These are phyloP conservation scores for Sympetrum striolatum DNA, from an alignment of 2,888 invertebrate species.

Conservation along the genomic window DNA sequence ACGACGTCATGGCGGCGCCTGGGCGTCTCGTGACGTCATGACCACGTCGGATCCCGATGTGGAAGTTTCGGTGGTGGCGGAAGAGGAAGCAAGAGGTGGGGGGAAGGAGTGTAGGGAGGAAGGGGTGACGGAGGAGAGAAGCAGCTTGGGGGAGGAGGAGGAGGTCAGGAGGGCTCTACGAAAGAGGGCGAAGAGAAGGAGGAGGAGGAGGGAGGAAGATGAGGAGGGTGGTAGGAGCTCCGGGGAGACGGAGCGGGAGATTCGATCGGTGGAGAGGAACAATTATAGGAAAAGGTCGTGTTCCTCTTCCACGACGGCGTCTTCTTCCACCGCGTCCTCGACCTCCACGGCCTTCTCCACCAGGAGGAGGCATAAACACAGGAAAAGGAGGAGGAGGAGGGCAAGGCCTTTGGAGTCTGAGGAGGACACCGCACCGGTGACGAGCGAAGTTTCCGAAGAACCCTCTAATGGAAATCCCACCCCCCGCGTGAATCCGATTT, in stretches of 20 bases:
- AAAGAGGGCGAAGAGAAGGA: background rate
- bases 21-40: slow-evolving; percentile 43
- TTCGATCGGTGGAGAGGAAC: slow-evolving; percentile 33
- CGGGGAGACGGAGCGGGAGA: slow-evolving; percentile 20
- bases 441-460: background rate
- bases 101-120: background rate
- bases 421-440: background rate
- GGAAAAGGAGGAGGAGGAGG: slow-evolving; percentile 54
- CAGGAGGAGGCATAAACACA: slow-evolving; percentile 59
- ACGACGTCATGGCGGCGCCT: slow-evolving; percentile 26
- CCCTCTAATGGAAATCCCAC: background rate
- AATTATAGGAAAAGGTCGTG: slow-evolving; percentile 23
- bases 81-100: slow-evolving; percentile 10
- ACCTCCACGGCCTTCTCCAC: slow-evolving; percentile 53
- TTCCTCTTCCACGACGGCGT: slow-evolving; percentile 45
- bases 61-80: slow-evolving; percentile 15
- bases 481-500: slow-evolving; percentile 79
- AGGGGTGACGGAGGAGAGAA: background rate
- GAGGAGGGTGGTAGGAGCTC: slow-evolving; percentile 2
- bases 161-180: background rate
- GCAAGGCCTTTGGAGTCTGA: slow-evolving; percentile 53
- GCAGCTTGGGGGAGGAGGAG: background rate
- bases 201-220: background rate
- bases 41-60: slow-evolving; percentile 34
- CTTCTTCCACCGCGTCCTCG: slow-evolving; percentile 49